Base-by-base conservation (phyloP, 2,797 vertebrate genomes). In the Pseudochaenichthys georgianus region DNA sequence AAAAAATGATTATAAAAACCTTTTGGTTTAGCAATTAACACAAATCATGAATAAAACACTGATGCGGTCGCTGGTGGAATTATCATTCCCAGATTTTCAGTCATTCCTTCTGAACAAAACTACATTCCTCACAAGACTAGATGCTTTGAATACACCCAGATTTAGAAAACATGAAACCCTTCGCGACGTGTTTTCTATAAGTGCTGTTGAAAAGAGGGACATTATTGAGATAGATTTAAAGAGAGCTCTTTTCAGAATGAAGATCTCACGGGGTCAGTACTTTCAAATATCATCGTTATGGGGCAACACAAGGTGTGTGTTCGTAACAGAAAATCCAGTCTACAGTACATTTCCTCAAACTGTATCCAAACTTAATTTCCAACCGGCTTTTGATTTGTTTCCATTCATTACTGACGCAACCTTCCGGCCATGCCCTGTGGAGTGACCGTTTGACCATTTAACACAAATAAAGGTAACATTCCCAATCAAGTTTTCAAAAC, bases 341-440 rank as follows among this genome's bases (percentile, higher is more conserved):
- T 91, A 94, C 92, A 93, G 91, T 94, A 93, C 89, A 64, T 80
- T 62, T 77, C 86, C 69, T 81, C 66, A 78, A 87, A 87, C 81
- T 83, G 78, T 82, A 86, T 85, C 70, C 64, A 66, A 76, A 54
- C 13, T 50, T 64, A 67, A 89, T 91, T 89, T 91, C 81, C 81
- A 80, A 86, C 69, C 38, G 77, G 78, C 70, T 57, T 78, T 23
- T 43, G 50, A 78, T 88, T 81, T 46, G 0, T 66, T 86, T 82
- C 84, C 70, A 79, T 86, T 88, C 72, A 77, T 72, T 75, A 64
- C 59, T 77, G 80, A 77, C 64, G 75, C 66, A 63, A 87, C 77
- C 64, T 82, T 89, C 67, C 75, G 81, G 75, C 59, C 73, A 54
- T 77, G 89, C 82, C 82, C 80, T 80, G 82, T 77, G 43, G 64